Conservation (phyloP, 2,888 invertebrate genomes). For the Dryomyza anilis region DNA sequence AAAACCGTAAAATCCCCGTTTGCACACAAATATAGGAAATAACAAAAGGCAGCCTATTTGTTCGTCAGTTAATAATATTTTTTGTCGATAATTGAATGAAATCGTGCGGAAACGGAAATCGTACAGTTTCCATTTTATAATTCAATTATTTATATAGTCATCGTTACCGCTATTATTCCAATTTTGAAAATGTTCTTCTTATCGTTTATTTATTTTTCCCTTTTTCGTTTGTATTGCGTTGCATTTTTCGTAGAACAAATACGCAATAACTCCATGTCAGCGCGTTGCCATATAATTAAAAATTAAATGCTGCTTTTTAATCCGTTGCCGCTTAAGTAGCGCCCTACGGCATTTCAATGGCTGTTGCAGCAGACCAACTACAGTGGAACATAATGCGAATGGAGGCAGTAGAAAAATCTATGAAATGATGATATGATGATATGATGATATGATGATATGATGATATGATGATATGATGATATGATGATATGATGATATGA, state of each 20-base stretch:
- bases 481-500: no score
- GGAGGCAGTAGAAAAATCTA: no score
- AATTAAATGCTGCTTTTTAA: constrained; percentile 11
- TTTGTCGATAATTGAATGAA: constrained; percentile 13
- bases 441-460: no score
- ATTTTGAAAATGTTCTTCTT: no score
- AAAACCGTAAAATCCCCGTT: background rate
- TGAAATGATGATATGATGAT: no score
- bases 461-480: no score
- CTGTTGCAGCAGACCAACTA: background rate
- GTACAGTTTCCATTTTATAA: constrained; percentile 5
- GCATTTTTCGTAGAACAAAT: no score
- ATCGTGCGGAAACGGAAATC: constrained; percentile 12
- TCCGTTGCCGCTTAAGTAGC: background rate
- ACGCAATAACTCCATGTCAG: background rate
- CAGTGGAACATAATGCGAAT: no score
- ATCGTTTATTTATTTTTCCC: background rate
- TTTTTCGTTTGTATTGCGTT: background rate
- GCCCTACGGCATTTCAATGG: background rate
- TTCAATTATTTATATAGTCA: background rate
- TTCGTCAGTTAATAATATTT: constrained; percentile 11
- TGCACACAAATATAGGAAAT: no score
- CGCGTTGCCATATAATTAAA: constrained; percentile 4
- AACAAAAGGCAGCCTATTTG: no score
- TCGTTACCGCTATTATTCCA: background rate